A percentile compares a stretch with the other conserved stretches of the same genome.
Evolutionary conservation across 2,888 invertebrate genomes (phyloP).

Genomic region (Drosophila incognita): DNA sequence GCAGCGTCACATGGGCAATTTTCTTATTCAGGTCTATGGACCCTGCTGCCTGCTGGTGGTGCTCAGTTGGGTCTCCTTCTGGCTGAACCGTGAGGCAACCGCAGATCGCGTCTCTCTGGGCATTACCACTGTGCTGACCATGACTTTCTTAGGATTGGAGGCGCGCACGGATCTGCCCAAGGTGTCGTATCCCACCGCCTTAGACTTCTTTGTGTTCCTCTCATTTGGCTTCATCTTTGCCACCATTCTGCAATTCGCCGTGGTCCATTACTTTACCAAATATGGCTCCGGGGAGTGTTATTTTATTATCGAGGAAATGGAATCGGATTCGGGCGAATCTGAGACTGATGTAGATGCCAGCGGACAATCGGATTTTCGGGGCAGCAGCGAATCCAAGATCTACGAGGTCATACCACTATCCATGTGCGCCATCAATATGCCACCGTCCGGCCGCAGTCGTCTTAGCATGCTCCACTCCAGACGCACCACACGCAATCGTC

Average conservation of each 20-base stretch:
- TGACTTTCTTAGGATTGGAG: conserved; percentile 93
- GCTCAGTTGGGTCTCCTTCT: conserved; percentile 95
- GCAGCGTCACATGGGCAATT: conserved; percentile 93
- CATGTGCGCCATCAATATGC: conserved; percentile 86
- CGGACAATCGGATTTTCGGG: conserved; percentile 76
- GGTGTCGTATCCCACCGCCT: conserved; percentile 94
- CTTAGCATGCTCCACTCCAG: conserved; percentile 61
- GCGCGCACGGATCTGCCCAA: conserved; percentile 93
- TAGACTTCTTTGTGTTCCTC: conserved; percentile 93
- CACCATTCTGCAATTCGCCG: conserved; percentile 92
- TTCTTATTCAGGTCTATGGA: conserved; percentile 93
- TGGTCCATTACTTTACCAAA: conserved; percentile 95
- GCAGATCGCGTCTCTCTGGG: conserved; percentile 93
- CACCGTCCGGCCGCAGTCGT: conserved; percentile 48
- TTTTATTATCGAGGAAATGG: conserved; percentile 87
- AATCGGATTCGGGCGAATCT: conserved; percentile 87
- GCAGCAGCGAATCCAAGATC: conserved; percentile 83
- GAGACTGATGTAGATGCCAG: conserved; percentile 84
- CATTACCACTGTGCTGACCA: conserved; percentile 93
- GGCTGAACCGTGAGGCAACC: conserved; percentile 93
- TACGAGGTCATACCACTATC: conserved; percentile 89
- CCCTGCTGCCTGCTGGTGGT: conserved; percentile 93
- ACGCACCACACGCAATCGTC: conserved; percentile 62
- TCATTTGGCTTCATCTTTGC: conserved; percentile 93
- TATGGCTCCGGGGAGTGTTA: conserved; percentile 92